Evolutionary conservation across 1,140 invertebrate genomes (phyloP).

Genomic region (Drosophila virilis): DNA sequence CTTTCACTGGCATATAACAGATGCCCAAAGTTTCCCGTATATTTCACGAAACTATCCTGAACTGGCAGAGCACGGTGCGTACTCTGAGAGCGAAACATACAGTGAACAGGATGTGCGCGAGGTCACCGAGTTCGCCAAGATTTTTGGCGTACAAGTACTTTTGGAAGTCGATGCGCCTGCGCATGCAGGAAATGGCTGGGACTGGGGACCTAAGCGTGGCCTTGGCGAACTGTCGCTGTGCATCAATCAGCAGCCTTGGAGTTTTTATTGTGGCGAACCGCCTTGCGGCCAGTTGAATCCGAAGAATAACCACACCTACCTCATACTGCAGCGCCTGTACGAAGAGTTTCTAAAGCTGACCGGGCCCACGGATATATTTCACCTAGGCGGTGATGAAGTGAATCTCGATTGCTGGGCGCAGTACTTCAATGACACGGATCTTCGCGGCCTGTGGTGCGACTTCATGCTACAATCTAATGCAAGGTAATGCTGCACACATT

Average conservation of each 20-base stretch:
- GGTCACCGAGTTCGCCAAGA: conserved; percentile 88
- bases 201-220: conserved; percentile 89
- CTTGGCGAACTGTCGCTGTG: conserved; percentile 90
- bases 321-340: conserved; percentile 88
- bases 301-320: conserved; percentile 90
- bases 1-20: conserved; percentile 94
- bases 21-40: conserved; percentile 93
- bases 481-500: conserved; percentile 53
- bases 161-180: conserved; percentile 92
- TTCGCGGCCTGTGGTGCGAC: conserved; percentile 90
- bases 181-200: conserved; percentile 92
- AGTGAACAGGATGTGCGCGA: conserved; percentile 88
- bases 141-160: conserved; percentile 88
- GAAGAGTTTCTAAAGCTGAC: conserved; percentile 88
- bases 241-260: conserved; percentile 91
- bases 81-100: conserved; percentile 89
- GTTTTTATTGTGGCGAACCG: conserved; percentile 91
- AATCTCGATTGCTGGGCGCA: conserved; percentile 91
- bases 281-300: conserved; percentile 94
- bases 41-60: conserved; percentile 88
- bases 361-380: conserved; percentile 89
- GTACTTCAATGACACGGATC: conserved; percentile 90
- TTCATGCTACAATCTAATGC: conserved; percentile 89
- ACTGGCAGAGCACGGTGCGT: conserved; percentile 90
- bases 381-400: conserved; percentile 94